Evolutionary conservation across 1,140 invertebrate genomes (phyloP).

Genomic region (Argopecten irradians): DNA sequence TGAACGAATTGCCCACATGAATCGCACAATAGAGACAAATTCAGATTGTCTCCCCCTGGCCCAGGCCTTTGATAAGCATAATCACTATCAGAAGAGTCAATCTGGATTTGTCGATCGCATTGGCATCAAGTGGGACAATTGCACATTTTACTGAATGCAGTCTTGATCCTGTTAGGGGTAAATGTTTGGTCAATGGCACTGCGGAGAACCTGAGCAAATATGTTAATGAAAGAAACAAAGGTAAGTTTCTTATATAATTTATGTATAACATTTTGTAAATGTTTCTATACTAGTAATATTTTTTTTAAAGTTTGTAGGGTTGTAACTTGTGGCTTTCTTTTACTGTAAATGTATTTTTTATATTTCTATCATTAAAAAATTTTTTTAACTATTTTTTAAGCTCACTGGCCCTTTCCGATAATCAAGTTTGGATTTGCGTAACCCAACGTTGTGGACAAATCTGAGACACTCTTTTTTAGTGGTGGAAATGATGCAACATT

Average conservation of each 20-base stretch:
- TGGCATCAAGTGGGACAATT: background rate
- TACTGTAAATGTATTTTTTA: background rate
- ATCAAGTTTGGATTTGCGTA: background rate
- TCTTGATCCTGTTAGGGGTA: background rate
- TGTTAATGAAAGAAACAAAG: background rate
- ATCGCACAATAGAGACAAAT: background rate
- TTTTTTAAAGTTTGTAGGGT: too few relatives aligned
- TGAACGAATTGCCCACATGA: background rate
- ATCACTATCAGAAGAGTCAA: background rate
- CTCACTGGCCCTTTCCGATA: slow-evolving; percentile 26
- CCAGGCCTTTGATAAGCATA: background rate
- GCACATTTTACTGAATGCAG: background rate
- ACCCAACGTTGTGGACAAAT: background rate
- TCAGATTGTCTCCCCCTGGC: background rate
- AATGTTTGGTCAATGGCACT: background rate
- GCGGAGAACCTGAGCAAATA: background rate
- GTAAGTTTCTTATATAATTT: background rate
- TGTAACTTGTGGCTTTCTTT: background rate
- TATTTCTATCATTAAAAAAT: background rate
- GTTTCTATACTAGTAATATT: background rate
- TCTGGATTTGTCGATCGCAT: background rate
- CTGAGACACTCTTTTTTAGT: slow-evolving; percentile 15
- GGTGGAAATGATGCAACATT: slow-evolving; percentile 32
- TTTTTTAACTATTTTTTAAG: background rate
- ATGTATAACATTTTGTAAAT: background rate